Evolutionary conservation across 2,113 vertebrate species (phyloP).

Genomic region (Chaetorhynchus papuensis): DNA sequence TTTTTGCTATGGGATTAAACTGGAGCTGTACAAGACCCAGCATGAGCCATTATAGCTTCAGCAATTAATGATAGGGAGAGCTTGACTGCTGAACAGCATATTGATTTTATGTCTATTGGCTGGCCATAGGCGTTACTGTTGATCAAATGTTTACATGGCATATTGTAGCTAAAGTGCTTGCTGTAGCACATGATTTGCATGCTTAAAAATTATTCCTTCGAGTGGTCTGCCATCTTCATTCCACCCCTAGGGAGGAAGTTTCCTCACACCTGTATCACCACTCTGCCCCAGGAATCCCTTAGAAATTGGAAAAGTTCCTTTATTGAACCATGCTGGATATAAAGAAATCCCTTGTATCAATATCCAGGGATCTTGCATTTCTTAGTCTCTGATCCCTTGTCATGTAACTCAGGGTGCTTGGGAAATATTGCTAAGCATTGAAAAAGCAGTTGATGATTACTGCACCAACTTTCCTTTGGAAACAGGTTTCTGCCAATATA

Average conservation of each 20-base stretch:
- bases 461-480: background rate
- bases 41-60: background rate
- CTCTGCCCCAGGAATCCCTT: background rate
- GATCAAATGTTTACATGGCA: background rate
- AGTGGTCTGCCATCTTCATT: background rate
- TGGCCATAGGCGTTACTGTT: background rate
- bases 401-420: fast-evolving
- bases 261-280: background rate
- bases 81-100: background rate
- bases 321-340: background rate
- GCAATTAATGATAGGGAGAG: background rate
- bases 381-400: background rate
- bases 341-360: background rate
- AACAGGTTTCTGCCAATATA: background rate
- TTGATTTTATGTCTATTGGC: background rate
- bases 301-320: background rate
- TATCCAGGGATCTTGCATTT: background rate
- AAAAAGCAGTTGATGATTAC: background rate
- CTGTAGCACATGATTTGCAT: background rate
- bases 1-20: background rate
- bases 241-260: background rate
- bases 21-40: background rate
- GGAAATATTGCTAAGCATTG: background rate
- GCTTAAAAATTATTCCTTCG: background rate
- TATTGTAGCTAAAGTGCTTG: background rate